Percentiles rank a stretch among this genome's conserved stretches.
Evolutionary conservation across 2,888 invertebrate genomes (phyloP).

Genomic region (Koerneria pararmatus): DNA sequence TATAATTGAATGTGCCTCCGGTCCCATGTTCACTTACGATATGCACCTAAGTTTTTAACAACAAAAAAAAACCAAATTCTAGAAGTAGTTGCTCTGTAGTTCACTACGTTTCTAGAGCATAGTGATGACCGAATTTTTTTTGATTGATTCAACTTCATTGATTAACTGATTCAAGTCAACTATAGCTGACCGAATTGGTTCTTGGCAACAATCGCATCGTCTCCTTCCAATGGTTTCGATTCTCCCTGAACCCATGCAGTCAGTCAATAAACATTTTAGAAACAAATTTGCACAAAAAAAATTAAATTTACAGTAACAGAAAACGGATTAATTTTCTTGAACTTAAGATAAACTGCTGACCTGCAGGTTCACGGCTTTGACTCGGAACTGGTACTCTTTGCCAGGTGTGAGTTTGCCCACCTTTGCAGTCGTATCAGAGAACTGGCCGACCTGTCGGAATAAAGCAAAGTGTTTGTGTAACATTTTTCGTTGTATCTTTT

Average conservation of each 20-base stretch:
- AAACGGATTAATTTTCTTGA: background rate
- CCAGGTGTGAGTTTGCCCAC: slow-evolving; percentile 58
- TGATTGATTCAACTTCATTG: too few relatives aligned
- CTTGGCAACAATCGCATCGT: slow-evolving; percentile 63
- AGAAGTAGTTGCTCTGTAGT: too few relatives aligned
- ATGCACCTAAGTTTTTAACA: too few relatives aligned
- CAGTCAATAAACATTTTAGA: background rate
- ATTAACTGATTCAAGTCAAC: slow-evolving; percentile 36
- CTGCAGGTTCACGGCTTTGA: slow-evolving; percentile 64
- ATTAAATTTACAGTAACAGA: background rate
- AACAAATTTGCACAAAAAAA: background rate
- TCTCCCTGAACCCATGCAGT: slow-evolving; percentile 59
- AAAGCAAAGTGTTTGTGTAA: too few relatives aligned
- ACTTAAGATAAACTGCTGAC: background rate
- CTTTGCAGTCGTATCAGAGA: slow-evolving; percentile 58
- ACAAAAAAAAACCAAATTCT: too few relatives aligned
- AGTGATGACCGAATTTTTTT: too few relatives aligned
- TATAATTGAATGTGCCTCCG: too few relatives aligned
- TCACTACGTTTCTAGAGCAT: too few relatives aligned
- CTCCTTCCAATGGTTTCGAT: slow-evolving; percentile 63
- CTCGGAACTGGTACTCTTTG: slow-evolving; percentile 65
- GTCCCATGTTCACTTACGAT: too few relatives aligned
- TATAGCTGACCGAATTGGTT: slow-evolving; percentile 62
- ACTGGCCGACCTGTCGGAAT: slow-evolving; percentile 47
- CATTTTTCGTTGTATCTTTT: too few relatives aligned